Evolutionary conservation across 2,797 vertebrate genomes (phyloP).

Genomic region (Sternarchorhynchus goeldii): DNA sequence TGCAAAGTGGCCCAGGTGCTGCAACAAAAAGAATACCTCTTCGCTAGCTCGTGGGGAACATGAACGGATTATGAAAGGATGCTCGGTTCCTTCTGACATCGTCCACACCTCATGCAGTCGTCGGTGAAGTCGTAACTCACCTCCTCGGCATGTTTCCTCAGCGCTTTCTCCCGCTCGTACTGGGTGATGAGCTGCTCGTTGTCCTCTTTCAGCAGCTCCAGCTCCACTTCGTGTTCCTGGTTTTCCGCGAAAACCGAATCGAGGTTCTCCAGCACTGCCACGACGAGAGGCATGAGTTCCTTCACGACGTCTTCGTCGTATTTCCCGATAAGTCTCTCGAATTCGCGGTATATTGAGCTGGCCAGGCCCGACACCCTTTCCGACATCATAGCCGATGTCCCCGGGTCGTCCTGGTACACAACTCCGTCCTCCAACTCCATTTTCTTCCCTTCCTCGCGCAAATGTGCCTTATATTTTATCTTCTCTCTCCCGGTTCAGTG

Average conservation of each 20-base stretch:
- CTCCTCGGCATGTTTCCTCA: constrained; percentile 91
- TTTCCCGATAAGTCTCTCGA: constrained; percentile 89
- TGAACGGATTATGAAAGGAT: not conserved
- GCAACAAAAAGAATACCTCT: constrained; percentile 35
- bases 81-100: not conserved
- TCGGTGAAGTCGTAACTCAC: constrained; percentile 67
- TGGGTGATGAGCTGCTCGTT: constrained; percentile 97
- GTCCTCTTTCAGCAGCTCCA: constrained; percentile 94
- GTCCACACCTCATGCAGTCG: not conserved
- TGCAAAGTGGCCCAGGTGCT: constrained; percentile 24
- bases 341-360: constrained; percentile 93
- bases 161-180: constrained; percentile 93
- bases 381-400: constrained; percentile 87
- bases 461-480: constrained; percentile 54
- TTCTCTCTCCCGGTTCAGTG: constrained; percentile 58
- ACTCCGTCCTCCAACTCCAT: constrained; percentile 97
- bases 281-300: constrained; percentile 93
- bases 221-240: constrained; percentile 94
- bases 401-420: constrained; percentile 93
- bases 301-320: constrained; percentile 96
- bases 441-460: constrained; percentile 58
- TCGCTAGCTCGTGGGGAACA: not conserved
- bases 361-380: constrained; percentile 95
- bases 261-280: constrained; percentile 92
- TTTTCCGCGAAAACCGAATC: constrained; percentile 92